Conservation (phyloP, 2,888 invertebrate species). For the Rotaria macrura region DNA sequence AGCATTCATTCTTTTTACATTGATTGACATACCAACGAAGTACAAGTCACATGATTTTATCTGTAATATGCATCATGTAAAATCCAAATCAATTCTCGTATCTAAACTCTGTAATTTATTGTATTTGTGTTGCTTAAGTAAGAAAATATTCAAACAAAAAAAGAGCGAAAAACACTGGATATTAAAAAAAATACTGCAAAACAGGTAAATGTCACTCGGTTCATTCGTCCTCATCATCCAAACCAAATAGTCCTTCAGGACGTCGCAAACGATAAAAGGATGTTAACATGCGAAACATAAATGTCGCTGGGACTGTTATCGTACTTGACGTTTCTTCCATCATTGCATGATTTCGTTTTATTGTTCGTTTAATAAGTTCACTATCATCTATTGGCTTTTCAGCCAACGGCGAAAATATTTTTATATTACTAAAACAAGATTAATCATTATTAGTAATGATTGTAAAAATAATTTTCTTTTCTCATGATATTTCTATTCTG, state of each 20-base stretch:
- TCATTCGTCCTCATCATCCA: neutral
- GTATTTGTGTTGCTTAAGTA: neutral
- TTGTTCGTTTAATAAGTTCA: conserved; percentile 56
- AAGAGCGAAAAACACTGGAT: neutral
- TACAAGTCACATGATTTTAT: too few relatives aligned
- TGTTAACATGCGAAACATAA: conserved; percentile 61
- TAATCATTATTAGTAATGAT: too few relatives aligned
- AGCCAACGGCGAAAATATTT: conserved; percentile 31
- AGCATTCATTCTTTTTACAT: too few relatives aligned
- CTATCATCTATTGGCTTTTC: neutral
- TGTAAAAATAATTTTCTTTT: too few relatives aligned
- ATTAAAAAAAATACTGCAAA: neutral
- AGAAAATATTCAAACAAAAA: neutral
- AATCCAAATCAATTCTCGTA: neutral
- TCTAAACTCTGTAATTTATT: neutral
- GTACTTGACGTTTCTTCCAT: conserved; percentile 74
- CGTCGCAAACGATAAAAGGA: conserved; percentile 41
- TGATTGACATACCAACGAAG: too few relatives aligned
- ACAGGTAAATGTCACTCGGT: neutral
- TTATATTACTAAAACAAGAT: conserved; percentile 11
- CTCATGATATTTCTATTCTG: too few relatives aligned
- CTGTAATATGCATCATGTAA: too few relatives aligned
- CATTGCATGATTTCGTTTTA: conserved; percentile 68
- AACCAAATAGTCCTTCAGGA: conserved; percentile 13
- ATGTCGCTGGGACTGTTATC: conserved; percentile 73